Evolutionary conservation across 2,888 invertebrate genomes (phyloP), one percentile per base, ranked within the genome.

Genomic region (Galerucella pusilla): DNA sequence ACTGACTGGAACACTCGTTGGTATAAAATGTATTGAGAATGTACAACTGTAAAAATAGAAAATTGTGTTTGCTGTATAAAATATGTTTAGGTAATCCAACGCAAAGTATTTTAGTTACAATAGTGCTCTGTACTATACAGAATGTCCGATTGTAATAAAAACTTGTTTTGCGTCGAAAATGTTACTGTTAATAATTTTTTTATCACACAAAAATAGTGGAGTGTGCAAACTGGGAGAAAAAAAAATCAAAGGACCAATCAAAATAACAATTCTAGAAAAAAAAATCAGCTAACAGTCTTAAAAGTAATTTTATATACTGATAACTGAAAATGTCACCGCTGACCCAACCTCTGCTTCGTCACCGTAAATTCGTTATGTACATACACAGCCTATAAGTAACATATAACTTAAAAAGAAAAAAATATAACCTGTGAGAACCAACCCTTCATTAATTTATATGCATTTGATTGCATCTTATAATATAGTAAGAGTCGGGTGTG

Each of bases 341-440:
- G 82, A 83, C 83, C 82, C 78, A 75, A 80, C 83, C 82, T 85
- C 85, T 86, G 87, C 86, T 86, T 85, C 78, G 85, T 85, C 83
- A 83, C 84, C 80, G 77, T 78, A 70, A 80, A 74, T 78, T 77
- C 75, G 78, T 80, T 87, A 87, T 87, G 79, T 87, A 87, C 87
- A 87, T 85, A 86, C 87, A 87, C 87, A 87, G 87, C 87, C 87
- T 86, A 86, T 86, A 86, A 84, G 84, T 85, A 84, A 86, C 84
- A 84, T 85, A 82, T 78, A 81, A 78, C 79, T 78, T 71, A 78
- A 75, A 77, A 75, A 70, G 71, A 77, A 60, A 72, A 45, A 49
- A 49, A 49, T 14, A 42, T 42, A 65, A 54, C 20, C 14, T 74
- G 60, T 64, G 74, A 68, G 54, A 73, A 73, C 45, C 25, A 73